These are phyloP conservation scores for Acleris laterana DNA, from an alignment of 2,888 invertebrate species.

Conservation along the genomic window DNA sequence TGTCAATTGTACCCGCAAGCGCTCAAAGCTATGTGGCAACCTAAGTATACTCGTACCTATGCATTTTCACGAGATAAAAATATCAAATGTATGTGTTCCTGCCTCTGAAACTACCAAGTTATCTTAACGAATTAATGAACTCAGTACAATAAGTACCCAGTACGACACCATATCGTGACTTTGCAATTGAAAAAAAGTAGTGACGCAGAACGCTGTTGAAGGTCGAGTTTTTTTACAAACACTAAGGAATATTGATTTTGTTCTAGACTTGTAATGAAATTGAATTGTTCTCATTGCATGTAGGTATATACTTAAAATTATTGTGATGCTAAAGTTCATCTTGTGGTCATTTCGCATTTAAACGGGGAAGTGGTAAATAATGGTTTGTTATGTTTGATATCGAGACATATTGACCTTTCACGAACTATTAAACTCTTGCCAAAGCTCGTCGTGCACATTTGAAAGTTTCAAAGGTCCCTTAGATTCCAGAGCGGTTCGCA, in stretches of 20 bases:
- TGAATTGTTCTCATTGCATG: conserved; percentile 8
- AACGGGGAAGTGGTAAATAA: neutral
- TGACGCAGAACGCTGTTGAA: conserved; percentile 15
- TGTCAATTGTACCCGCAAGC: no score
- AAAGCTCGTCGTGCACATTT: neutral
- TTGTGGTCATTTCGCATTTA: no score
- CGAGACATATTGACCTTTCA: conserved; percentile 18
- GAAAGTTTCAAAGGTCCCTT: conserved; percentile 30
- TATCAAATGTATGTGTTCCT: no score
- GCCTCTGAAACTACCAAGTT: no score
- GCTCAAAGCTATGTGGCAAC: no score
- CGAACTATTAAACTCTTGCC: conserved; percentile 23
- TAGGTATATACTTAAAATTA: neutral
- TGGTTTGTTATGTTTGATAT: conserved; percentile 2
- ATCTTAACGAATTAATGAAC: conserved; percentile 17
- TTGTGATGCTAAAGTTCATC: neutral
- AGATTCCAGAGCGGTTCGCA: conserved; percentile 35
- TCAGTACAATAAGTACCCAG: conserved; percentile 1
- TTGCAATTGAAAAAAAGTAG: conserved; percentile 22
- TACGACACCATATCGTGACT: conserved; percentile 20
- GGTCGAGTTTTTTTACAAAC: conserved; percentile 25
- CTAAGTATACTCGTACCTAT: no score
- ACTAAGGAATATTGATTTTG: conserved; percentile 19
- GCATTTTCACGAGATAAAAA: no score
- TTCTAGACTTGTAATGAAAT: neutral